Conservation (phyloP, 1,140 invertebrate species). For the Acromyrmex echinatior region DNA sequence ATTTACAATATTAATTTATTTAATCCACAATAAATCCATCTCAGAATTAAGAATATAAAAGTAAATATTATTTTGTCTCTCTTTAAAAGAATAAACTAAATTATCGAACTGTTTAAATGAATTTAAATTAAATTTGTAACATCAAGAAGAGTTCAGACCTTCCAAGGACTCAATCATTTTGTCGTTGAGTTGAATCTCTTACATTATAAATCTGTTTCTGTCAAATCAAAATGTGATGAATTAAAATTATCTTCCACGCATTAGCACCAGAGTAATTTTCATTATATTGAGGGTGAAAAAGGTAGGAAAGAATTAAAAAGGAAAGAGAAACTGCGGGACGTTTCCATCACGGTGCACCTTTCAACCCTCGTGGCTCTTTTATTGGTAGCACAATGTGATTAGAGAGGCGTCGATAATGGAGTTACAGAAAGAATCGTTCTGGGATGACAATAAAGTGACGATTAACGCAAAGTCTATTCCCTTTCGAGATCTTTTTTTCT, state of each 20-base stretch:
- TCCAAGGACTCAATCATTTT: neutral
- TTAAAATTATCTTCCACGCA: conserved; percentile 37
- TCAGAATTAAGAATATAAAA: neutral
- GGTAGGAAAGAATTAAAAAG: conserved; percentile 16
- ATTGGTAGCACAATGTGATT: conserved; percentile 61
- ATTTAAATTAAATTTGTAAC: neutral
- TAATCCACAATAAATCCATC: neutral
- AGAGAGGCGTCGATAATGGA: conserved; percentile 66
- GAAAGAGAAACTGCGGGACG: conserved; percentile 6
- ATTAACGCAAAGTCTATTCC: conserved; percentile 55
- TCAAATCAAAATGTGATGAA: conserved; percentile 46
- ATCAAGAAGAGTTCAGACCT: neutral
- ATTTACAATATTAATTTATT: neutral
- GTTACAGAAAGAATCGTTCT: conserved; percentile 65
- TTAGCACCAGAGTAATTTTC: conserved; percentile 53
- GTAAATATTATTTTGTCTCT: neutral
- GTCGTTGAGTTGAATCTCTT: neutral
- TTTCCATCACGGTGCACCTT: conserved; percentile 58
- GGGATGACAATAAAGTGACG: conserved; percentile 63
- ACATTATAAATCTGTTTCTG: conserved; percentile 15
- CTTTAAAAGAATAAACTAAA: neutral
- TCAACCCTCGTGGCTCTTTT: conserved; percentile 57
- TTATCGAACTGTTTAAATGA: conserved; percentile 1
- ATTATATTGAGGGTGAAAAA: conserved; percentile 12
- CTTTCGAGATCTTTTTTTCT: conserved; percentile 41